These are phyloP conservation scores for Limnothrissa miodon DNA, from an alignment of 2,113 vertebrate genomes.

Conservation along the genomic window DNA sequence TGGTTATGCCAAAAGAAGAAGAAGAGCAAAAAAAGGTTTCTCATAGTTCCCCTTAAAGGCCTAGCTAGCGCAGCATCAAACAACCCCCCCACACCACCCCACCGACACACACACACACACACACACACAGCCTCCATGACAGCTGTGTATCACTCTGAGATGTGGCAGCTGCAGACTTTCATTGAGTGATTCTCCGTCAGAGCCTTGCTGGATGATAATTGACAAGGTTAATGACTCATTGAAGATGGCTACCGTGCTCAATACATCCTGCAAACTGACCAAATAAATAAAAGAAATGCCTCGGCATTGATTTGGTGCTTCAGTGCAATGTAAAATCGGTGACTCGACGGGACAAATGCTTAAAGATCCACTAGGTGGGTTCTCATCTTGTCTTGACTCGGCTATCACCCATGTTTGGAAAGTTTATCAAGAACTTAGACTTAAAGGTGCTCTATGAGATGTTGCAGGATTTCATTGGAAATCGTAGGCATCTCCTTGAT, in stretches of 20 bases:
- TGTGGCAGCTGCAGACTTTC: neutral
- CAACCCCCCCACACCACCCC: too few species aligned
- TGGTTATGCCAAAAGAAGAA: neutral
- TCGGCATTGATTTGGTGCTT: neutral
- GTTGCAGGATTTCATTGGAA: too few species aligned
- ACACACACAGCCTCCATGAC: neutral
- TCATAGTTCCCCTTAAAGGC: neutral
- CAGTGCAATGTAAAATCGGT: neutral
- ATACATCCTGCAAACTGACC: conserved; percentile 6
- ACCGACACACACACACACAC: too few species aligned
- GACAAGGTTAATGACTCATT: conserved; percentile 1
- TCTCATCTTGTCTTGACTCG: neutral
- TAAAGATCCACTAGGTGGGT: neutral
- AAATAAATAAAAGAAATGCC: conserved; percentile 10
- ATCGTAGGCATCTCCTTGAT: too few species aligned
- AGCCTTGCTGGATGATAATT: neutral
- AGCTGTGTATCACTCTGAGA: neutral
- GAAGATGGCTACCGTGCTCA: conserved; percentile 7
- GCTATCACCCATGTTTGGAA: neutral
- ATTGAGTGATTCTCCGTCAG: neutral
- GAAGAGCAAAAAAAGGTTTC: neutral
- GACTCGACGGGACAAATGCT: neutral
- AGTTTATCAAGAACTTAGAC: neutral
- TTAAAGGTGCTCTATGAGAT: too few species aligned
- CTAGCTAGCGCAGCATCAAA: neutral